A percentile compares a stretch with the other conserved stretches of the same genome.
These are phyloP conservation scores for Dugesia japonica DNA, from an alignment of 2,888 invertebrate genomes.

Conservation along the genomic window DNA sequence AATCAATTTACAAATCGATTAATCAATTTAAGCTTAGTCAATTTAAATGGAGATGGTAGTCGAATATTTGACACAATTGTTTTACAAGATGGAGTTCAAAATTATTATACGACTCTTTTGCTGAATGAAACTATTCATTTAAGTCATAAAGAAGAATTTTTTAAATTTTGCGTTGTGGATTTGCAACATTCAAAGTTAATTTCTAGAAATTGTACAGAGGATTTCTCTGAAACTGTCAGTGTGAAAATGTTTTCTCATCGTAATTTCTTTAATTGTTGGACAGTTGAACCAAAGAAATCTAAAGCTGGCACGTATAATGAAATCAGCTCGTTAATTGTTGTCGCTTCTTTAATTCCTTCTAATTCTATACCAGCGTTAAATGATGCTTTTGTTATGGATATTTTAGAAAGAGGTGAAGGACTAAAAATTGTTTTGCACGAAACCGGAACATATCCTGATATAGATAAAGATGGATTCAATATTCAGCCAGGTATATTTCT, in stretches of 20 bases:
- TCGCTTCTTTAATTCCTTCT: conserved; percentile 23
- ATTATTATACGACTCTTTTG: conserved; percentile 22
- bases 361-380: conserved; percentile 23
- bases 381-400: conserved; percentile 30
- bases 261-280: conserved; percentile 31
- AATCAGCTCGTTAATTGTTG: conserved; percentile 27
- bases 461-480: conserved; percentile 32
- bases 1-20: conserved; percentile 24
- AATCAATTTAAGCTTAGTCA: conserved; percentile 23
- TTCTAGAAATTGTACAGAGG: conserved; percentile 1
- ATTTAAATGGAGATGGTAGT: neutral
- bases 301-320: neutral
- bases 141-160: conserved; percentile 22
- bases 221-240: neutral
- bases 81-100: conserved; percentile 21
- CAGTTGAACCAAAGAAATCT: conserved; percentile 21
- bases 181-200: neutral
- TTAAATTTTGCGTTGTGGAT: conserved; percentile 25
- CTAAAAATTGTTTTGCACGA: conserved; percentile 33
- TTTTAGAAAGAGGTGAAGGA: conserved; percentile 30
- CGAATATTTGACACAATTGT: neutral
- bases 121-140: conserved; percentile 16
- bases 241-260: conserved; percentile 24
- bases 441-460: conserved; percentile 31
- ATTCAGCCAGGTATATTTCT: conserved; percentile 32